Evolutionary conservation across 2,113 vertebrate genomes (phyloP).

Genomic region (Vombatus ursinus): DNA sequence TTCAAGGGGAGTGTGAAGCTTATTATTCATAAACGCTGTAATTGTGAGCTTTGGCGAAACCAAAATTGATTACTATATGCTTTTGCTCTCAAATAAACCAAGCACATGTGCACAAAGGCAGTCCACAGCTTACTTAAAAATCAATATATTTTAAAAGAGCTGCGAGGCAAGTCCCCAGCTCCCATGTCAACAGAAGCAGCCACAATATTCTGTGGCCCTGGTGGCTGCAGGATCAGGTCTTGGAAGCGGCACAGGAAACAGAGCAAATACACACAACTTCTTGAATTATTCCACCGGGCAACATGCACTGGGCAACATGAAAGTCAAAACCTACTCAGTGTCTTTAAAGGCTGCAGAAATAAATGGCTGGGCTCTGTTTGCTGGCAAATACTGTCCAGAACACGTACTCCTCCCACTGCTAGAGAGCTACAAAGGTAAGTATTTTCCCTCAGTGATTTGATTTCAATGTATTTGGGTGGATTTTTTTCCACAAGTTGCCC

Average conservation of each 20-base stretch:
- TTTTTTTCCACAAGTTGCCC: neutral
- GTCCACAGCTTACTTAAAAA: constrained; percentile 12
- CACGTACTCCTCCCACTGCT: neutral
- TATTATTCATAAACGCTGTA: constrained; percentile 6
- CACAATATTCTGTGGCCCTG: neutral
- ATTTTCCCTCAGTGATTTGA: neutral
- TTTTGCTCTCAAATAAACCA: neutral
- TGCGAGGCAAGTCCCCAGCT: neutral
- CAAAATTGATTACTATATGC: neutral
- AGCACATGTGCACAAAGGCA: neutral
- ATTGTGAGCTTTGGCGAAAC: neutral
- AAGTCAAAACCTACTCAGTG: neutral
- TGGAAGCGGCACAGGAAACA: constrained; percentile 25
- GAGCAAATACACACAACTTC: constrained; percentile 36
- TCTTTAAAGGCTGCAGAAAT: constrained; percentile 13
- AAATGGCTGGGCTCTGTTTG: neutral
- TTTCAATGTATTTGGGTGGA: neutral
- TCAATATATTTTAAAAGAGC: neutral
- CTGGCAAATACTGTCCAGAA: neutral
- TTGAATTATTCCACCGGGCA: neutral
- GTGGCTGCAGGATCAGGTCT: constrained; percentile 36
- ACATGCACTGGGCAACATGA: constrained; percentile 10
- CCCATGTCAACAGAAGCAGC: neutral
- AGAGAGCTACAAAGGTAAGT: neutral
- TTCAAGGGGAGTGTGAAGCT: neutral